Percentiles rank a stretch among this genome's conserved stretches.
Evolutionary conservation across 2,888 invertebrate species (phyloP).

Genomic region (Himalopsyche kuldschensis): DNA sequence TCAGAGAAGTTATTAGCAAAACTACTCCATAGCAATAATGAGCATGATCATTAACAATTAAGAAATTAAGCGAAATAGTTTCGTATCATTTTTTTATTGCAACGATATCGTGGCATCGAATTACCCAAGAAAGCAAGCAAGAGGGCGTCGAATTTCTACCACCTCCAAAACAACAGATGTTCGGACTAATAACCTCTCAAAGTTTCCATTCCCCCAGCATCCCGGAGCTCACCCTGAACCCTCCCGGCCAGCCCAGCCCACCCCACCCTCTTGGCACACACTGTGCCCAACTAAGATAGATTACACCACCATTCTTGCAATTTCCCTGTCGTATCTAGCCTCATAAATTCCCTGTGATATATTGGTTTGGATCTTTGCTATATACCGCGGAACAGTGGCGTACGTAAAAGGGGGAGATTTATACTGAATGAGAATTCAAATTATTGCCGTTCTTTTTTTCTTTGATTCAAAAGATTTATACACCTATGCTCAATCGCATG

Average conservation of each 20-base stretch:
- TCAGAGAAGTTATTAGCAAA: too few relatives aligned
- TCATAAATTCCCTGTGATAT: slow-evolving; percentile 86
- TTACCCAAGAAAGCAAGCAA: background rate
- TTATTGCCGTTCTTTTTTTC: too few relatives aligned
- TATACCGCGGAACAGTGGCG: slow-evolving; percentile 12
- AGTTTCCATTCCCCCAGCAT: slow-evolving; percentile 49
- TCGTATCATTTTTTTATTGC: background rate
- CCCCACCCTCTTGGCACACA: slow-evolving; percentile 50
- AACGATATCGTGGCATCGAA: background rate
- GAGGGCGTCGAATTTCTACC: slow-evolving; percentile 2
- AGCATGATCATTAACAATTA: too few relatives aligned
- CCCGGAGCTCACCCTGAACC: slow-evolving; percentile 39
- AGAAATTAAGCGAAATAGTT: background rate
- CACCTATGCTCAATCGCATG: too few relatives aligned
- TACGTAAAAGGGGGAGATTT: background rate
- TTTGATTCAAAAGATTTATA: too few relatives aligned
- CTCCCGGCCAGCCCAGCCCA: slow-evolving; percentile 50
- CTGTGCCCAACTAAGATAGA: slow-evolving; percentile 77
- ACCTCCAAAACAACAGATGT: slow-evolving; percentile 62
- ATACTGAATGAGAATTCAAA: too few relatives aligned
- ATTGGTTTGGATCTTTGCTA: slow-evolving; percentile 62
- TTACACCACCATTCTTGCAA: slow-evolving; percentile 91
- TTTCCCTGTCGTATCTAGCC: slow-evolving; percentile 90
- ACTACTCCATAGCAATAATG: too few relatives aligned
- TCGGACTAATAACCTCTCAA: slow-evolving; percentile 65